Conservation (phyloP, 2,888 invertebrate species). For the Noctua comes region DNA sequence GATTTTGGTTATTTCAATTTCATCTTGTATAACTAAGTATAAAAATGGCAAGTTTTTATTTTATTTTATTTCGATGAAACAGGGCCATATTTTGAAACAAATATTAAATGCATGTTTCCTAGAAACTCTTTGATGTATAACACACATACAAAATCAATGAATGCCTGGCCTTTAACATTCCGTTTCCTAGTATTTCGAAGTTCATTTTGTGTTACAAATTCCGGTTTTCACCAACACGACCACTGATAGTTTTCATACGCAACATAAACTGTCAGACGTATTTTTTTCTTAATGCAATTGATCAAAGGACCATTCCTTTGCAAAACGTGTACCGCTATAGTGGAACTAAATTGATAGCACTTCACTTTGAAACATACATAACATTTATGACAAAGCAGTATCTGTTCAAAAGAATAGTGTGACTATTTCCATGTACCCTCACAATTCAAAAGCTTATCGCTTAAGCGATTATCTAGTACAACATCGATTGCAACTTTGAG, state of each 20-base stretch:
- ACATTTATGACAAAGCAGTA: slow-evolving; percentile 17
- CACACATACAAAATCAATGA: background rate
- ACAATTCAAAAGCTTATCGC: no score
- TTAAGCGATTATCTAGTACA: no score
- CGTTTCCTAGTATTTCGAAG: background rate
- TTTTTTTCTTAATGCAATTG: background rate
- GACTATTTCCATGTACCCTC: no score
- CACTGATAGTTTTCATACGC: background rate
- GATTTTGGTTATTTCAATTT: background rate
- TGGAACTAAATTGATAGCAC: background rate
- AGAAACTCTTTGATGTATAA: background rate
- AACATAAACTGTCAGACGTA: background rate
- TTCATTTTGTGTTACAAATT: background rate
- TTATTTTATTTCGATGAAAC: background rate
- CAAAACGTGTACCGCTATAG: background rate
- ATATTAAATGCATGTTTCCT: no score
- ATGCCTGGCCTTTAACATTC: background rate
- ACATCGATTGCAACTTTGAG: no score
- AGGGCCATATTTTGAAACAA: no score
- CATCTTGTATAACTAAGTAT: background rate
- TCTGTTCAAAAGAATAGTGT: background rate
- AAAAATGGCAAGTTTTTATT: background rate
- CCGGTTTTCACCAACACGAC: background rate
- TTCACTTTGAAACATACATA: slow-evolving; percentile 4
- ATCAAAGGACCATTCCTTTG: background rate